Base-by-base conservation (phyloP, 2,113 vertebrate genomes). In the Octodon degus region DNA sequence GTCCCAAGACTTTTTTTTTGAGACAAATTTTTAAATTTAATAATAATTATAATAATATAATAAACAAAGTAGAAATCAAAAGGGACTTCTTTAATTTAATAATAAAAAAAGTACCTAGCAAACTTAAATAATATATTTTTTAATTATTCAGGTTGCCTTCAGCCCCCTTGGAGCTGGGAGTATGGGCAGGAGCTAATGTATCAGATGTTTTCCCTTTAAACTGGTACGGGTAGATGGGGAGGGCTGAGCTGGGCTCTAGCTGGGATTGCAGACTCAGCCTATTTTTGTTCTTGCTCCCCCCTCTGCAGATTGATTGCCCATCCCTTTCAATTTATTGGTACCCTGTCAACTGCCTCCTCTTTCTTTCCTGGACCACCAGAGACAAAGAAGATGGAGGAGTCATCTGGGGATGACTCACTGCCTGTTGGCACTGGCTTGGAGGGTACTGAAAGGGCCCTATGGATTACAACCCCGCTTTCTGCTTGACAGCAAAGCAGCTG, bases 211-310 rank as follows among this genome's bases (percentile, higher is more conserved):
- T 27, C 40, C 25, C 43, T 74, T 77, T 47, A 19, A 79, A 53
- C 20, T 19, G 32, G 47, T 0, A 5, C 1, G 25, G 1, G 14
- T 10, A 13, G 70, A 4, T 50, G 14, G 13, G 11, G 1, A 30
- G 30, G 7, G 58, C 14, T 74, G 16, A 40, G 50, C 63, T 37
- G 77, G 22, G 68, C 10, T 50, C 30, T 13, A 60, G 50, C 40
- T 5, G 3, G 25, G 17, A 10, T 62, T 25, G 50, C 72, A n/a
- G 30, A 32, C 7, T 81, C 72, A 62, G 7, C 27, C 34, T 62
- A 22, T 8, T n/a, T 40, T 60, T 80, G 25, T 7, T 11, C 50
- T 27, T 24, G 13, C 62, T 22, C 37, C 34, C 47, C 37, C 62
- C 12, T 27, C 62, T 5, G 63, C 4, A 43, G 74, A 16, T 55